Evolutionary conservation across 2,113 vertebrate genomes (phyloP).

Genomic region (human (Homo sapiens)): DNA sequence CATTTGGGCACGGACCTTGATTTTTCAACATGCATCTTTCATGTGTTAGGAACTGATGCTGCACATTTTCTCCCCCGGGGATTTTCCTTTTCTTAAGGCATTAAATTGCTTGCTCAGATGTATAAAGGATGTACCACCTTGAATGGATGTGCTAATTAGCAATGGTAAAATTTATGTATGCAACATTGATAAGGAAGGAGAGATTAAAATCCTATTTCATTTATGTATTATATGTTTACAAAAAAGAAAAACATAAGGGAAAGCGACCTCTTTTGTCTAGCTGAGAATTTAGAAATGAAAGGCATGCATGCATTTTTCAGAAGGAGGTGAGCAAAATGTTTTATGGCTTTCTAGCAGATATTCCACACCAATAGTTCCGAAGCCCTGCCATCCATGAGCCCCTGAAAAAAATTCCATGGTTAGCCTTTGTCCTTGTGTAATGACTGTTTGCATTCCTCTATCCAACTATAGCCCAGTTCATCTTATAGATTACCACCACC

Average conservation of each 20-base stretch:
- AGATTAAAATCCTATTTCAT: constrained; percentile 42
- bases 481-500: neutral
- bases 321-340: neutral
- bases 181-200: neutral
- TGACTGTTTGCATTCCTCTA: neutral
- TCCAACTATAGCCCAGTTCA: neutral
- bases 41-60: constrained; percentile 60
- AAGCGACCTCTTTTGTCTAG: constrained; percentile 21
- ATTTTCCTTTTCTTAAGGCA: constrained; percentile 47
- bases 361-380: neutral
- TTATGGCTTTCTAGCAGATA: neutral
- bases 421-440: neutral
- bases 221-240: constrained; percentile 37
- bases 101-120: constrained; percentile 47
- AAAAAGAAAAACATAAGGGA: neutral
- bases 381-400: neutral
- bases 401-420: neutral
- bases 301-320: neutral
- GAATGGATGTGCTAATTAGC: constrained; percentile 61
- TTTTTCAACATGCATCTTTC: constrained; percentile 74
- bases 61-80: neutral
- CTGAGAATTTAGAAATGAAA: constrained; percentile 38
- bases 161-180: constrained; percentile 23
- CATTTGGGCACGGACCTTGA: constrained; percentile 67
- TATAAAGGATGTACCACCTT: constrained; percentile 24